Evolutionary conservation across 1,140 invertebrate species (phyloP).

Genomic region (Drosophila ananassae): DNA sequence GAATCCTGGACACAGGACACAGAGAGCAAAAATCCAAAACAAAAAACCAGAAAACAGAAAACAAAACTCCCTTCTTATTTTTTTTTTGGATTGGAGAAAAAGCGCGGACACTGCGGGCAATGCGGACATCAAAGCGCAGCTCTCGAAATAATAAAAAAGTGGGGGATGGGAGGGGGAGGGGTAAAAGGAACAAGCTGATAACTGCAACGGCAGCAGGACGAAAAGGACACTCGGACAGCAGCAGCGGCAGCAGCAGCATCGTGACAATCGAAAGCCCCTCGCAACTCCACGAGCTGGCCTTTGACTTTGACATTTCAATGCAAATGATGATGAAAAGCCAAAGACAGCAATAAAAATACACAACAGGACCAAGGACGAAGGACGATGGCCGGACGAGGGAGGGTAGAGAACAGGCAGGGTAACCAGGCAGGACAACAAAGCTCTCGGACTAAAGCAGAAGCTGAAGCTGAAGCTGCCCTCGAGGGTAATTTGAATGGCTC

Average conservation of each 20-base stretch:
- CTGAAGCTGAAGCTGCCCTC: conserved; percentile 64
- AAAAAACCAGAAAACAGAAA: conserved; percentile 3
- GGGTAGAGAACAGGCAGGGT: conserved; percentile 11
- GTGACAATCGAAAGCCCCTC: conserved; percentile 52
- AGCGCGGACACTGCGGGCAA: conserved; percentile 47
- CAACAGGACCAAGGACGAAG: neutral
- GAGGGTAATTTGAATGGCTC: conserved; percentile 68
- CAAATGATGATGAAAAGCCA: conserved; percentile 80
- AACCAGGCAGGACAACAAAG: conserved; percentile 58
- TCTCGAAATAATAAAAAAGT: conserved; percentile 1
- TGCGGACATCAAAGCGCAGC: conserved; percentile 46
- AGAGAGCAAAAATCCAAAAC: conserved; percentile 10
- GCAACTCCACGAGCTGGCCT: conserved; percentile 26
- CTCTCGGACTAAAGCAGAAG: conserved; percentile 22
- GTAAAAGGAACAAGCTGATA: conserved; percentile 25
- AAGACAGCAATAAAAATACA: conserved; percentile 72
- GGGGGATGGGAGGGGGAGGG: no score
- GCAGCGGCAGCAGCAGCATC: neutral
- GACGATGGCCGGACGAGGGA: neutral
- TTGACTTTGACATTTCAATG: conserved; percentile 80
- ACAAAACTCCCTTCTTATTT: conserved; percentile 13
- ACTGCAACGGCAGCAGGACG: conserved; percentile 31
- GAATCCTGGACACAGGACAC: neutral
- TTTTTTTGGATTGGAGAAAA: conserved; percentile 15
- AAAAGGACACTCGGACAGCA: conserved; percentile 28